phyloP scores from a whole-genome alignment of 2,113 vertebrate genomes.

The Xerus inauris region DNA sequence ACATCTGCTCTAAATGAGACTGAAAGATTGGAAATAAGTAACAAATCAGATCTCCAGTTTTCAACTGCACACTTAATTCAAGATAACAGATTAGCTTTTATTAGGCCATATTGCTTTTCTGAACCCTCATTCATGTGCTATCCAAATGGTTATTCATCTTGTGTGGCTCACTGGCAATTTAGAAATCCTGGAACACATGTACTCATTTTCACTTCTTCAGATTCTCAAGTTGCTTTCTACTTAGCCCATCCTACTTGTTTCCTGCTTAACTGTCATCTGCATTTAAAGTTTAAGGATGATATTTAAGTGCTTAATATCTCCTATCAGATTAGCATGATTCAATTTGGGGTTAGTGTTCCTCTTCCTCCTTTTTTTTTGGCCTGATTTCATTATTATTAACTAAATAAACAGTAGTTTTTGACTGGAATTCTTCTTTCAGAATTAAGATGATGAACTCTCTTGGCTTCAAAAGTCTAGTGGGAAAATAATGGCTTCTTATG shows the following conservation, averaged over 20 bases:
- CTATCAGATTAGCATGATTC: conserved; percentile 29
- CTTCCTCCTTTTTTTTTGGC: not conserved
- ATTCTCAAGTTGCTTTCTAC: conserved; percentile 56
- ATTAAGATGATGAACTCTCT: conserved; percentile 40
- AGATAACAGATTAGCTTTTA: conserved; percentile 17
- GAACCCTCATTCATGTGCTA: not conserved
- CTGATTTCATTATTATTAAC: conserved; percentile 30
- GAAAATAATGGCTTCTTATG: not conserved
- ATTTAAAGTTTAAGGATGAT: conserved; percentile 13
- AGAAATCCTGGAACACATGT: not conserved
- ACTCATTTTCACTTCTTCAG: conserved; percentile 48
- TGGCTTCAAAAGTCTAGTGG: not conserved
- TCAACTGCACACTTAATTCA: conserved; percentile 4
- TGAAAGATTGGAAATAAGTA: conserved; percentile 71
- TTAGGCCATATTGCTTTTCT: conserved; percentile 50
- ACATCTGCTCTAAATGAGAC: conserved; percentile 49
- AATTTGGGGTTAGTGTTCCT: not conserved
- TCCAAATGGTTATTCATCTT: not conserved
- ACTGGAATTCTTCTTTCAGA: not conserved
- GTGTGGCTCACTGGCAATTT: not conserved
- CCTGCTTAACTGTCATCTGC: conserved; percentile 51
- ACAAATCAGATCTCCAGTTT: conserved; percentile 55
- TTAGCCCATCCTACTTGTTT: conserved; percentile 16
- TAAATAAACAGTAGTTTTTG: not conserved
- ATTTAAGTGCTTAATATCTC: conserved; percentile 41